A percentile compares a stretch with the other conserved stretches of the same genome.
phyloP scores from a whole-genome alignment of 2,797 vertebrate genomes.

The Champsocephalus gunnari region DNA sequence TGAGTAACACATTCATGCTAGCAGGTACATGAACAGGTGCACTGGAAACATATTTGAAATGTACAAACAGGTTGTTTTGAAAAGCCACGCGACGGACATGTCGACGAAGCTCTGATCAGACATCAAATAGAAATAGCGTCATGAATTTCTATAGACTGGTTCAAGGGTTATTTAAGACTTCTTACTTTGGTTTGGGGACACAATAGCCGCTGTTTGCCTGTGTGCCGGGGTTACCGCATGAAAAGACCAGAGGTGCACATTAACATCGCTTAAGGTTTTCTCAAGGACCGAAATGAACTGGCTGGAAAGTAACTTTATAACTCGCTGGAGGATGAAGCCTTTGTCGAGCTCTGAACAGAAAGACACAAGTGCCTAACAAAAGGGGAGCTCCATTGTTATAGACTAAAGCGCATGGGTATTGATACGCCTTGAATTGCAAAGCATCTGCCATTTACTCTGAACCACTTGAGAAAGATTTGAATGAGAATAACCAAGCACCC shows the following conservation, averaged over 20 bases:
- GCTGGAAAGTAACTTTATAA: slow-evolving; percentile 90
- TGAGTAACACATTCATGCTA: slow-evolving; percentile 42
- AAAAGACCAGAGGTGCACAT: slow-evolving; percentile 86
- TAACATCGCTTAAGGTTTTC: slow-evolving; percentile 89
- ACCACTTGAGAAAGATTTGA: slow-evolving; percentile 80
- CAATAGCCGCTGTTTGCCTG: slow-evolving; percentile 84
- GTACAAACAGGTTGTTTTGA: slow-evolving; percentile 44
- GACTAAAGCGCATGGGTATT: slow-evolving; percentile 84
- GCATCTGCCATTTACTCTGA: slow-evolving; percentile 88
- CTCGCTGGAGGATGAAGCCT: slow-evolving; percentile 87
- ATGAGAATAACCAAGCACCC: slow-evolving; percentile 78
- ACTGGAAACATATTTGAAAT: slow-evolving; percentile 60
- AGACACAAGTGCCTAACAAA: slow-evolving; percentile 86
- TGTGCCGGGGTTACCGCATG: slow-evolving; percentile 82
- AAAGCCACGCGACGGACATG: slow-evolving; percentile 82
- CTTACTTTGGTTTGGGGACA: slow-evolving; percentile 79
- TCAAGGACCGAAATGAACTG: slow-evolving; percentile 86
- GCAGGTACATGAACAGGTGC: slow-evolving; percentile 72
- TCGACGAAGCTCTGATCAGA: slow-evolving; percentile 80
- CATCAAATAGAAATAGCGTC: slow-evolving; percentile 81
- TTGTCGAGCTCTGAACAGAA: slow-evolving; percentile 80
- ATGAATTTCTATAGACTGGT: slow-evolving; percentile 89
- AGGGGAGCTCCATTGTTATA: slow-evolving; percentile 81
- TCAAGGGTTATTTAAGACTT: slow-evolving; percentile 81
- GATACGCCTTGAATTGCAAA: slow-evolving; percentile 89